Percentiles rank a stretch among this genome's conserved stretches.
Evolutionary conservation across 2,113 vertebrate genomes (phyloP).

Genomic region (Marmota flaviventris): DNA sequence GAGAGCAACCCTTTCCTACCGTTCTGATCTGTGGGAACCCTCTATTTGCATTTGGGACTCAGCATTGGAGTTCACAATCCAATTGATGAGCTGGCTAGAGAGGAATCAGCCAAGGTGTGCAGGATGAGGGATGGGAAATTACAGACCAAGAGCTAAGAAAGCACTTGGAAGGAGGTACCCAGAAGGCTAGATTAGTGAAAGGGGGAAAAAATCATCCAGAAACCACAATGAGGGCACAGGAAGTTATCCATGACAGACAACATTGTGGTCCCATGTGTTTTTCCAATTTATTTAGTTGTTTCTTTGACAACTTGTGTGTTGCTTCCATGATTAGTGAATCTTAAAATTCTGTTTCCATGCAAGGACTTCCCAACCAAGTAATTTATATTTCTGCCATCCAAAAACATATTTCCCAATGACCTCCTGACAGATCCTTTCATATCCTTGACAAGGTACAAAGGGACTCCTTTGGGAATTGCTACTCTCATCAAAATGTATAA

Average conservation of each 20-base stretch:
- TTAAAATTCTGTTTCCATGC: background rate
- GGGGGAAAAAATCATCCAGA: background rate
- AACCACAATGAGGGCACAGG: background rate
- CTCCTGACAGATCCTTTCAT: background rate
- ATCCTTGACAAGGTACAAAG: slow-evolving; percentile 13
- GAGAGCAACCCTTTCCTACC: too few species aligned
- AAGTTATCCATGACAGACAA: background rate
- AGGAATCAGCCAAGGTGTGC: background rate
- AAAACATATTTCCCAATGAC: background rate
- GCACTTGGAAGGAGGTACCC: background rate
- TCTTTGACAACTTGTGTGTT: background rate
- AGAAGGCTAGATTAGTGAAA: background rate
- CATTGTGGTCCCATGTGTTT: background rate
- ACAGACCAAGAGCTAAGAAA: background rate
- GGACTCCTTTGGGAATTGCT: background rate
- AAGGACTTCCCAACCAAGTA: background rate
- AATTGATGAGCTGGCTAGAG: too few species aligned
- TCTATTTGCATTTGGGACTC: background rate
- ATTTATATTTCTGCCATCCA: background rate
- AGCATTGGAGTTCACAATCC: background rate
- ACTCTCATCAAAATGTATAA: background rate
- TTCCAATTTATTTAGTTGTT: background rate
- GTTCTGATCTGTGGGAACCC: background rate
- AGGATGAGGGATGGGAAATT: background rate
- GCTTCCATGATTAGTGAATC: background rate